phyloP scores from a whole-genome alignment of 2,888 invertebrate genomes.

The Barypeithes pellucidus region DNA sequence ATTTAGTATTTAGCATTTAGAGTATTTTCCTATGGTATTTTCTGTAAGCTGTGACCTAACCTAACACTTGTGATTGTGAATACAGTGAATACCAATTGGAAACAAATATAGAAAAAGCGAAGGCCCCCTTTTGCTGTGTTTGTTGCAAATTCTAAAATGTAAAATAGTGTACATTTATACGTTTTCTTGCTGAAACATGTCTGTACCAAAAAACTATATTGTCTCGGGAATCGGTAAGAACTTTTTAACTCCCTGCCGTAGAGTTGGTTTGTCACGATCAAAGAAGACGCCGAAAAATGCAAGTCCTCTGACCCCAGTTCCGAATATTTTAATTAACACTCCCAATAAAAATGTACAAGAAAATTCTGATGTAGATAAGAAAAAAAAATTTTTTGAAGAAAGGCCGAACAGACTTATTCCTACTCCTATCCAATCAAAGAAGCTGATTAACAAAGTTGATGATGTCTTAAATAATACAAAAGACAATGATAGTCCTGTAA shows the following conservation, averaged over 20 bases:
- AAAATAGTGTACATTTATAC: neutral
- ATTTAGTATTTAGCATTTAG: too few species aligned
- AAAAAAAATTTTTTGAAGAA: neutral
- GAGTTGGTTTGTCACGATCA: conserved; percentile 73
- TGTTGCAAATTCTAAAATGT: neutral
- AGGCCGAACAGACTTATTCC: neutral
- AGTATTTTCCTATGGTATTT: too few species aligned
- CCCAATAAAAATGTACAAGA: neutral
- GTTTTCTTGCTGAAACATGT: neutral
- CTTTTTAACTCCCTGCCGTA: conserved; percentile 73
- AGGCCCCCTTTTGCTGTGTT: too few species aligned
- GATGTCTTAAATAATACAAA: neutral
- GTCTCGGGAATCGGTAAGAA: conserved; percentile 71
- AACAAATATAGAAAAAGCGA: neutral
- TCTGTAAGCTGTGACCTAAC: too few species aligned
- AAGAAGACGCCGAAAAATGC: conserved; percentile 55
- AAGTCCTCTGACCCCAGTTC: conserved; percentile 3
- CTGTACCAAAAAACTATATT: conserved; percentile 38
- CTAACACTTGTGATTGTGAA: too few species aligned
- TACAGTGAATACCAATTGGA: too few species aligned
- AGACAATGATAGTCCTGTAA: neutral
- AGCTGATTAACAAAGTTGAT: neutral
- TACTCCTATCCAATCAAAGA: neutral
- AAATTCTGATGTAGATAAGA: neutral
- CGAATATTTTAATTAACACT: neutral